These are phyloP conservation scores for Nomada fabriciana DNA, from an alignment of 2,888 invertebrate species.

Conservation along the genomic window DNA sequence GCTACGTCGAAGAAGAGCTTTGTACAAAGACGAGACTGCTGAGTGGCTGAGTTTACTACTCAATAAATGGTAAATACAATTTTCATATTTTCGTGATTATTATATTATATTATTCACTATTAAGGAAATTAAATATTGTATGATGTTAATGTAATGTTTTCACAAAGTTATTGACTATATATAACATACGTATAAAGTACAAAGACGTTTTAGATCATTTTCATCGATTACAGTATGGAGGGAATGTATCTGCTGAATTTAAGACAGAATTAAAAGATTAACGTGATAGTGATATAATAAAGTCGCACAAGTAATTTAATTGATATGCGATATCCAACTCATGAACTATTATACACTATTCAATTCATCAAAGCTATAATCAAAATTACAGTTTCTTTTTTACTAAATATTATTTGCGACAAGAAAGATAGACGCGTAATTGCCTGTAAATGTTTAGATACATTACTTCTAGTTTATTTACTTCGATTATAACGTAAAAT, in stretches of 20 bases:
- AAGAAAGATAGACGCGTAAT: background rate
- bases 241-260: too few relatives aligned
- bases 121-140: too few relatives aligned
- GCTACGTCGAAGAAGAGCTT: slow-evolving; percentile 84
- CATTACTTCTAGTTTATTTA: background rate
- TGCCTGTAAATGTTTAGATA: background rate
- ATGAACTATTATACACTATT: background rate
- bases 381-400: background rate
- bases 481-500: too few relatives aligned
- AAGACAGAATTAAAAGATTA: background rate
- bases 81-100: too few relatives aligned
- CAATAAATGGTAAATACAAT: slow-evolving; percentile 85
- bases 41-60: slow-evolving; percentile 86
- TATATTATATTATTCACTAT: too few relatives aligned
- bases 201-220: too few relatives aligned
- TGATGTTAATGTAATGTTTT: too few relatives aligned
- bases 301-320: background rate
- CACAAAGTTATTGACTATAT: background rate
- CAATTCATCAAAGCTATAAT: background rate
- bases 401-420: background rate
- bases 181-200: too few relatives aligned
- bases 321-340: background rate
- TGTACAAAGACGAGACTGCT: slow-evolving; percentile 85
- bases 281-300: background rate
- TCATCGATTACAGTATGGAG: too few relatives aligned